Conservation (phyloP, 2,113 vertebrate species). For the Naja naja region DNA sequence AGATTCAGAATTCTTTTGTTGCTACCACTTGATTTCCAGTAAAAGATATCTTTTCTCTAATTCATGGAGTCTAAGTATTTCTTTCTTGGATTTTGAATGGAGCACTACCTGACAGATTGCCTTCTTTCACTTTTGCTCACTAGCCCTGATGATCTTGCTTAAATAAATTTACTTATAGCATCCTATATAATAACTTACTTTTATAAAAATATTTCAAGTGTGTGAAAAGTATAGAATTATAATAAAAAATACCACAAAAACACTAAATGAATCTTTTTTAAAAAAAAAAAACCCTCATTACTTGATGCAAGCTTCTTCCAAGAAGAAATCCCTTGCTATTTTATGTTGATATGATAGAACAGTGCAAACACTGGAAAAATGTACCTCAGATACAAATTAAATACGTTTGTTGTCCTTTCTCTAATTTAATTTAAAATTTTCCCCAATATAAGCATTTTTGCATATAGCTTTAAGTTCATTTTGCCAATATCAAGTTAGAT, state of each 20-base stretch:
- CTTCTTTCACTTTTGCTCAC: neutral
- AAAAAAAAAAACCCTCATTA: slow-evolving; percentile 47
- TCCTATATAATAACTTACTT: slow-evolving; percentile 42
- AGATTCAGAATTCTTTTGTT: no score
- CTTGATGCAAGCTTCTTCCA: slow-evolving; percentile 29
- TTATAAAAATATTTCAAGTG: slow-evolving; percentile 40
- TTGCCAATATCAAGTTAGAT: slow-evolving; percentile 17
- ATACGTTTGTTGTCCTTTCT: slow-evolving; percentile 9
- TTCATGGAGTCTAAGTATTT: no score
- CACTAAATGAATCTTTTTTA: slow-evolving; percentile 39
- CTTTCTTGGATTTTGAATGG: no score
- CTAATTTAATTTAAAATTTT: slow-evolving; percentile 14
- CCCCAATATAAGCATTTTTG: neutral
- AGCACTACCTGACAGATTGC: no score
- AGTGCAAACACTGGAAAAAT: slow-evolving; percentile 12
- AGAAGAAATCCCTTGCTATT: slow-evolving; percentile 46
- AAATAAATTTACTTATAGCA: slow-evolving; percentile 4
- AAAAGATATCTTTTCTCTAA: no score
- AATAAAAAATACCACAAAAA: slow-evolving; percentile 35
- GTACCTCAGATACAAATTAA: slow-evolving; percentile 15
- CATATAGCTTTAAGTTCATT: slow-evolving; percentile 31
- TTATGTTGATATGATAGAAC: slow-evolving; percentile 35
- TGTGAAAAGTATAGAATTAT: slow-evolving; percentile 49
- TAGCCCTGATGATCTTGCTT: neutral
- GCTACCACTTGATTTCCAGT: no score